Evolutionary conservation across 1,140 invertebrate genomes (phyloP).

Genomic region (Hestina assimilis): DNA sequence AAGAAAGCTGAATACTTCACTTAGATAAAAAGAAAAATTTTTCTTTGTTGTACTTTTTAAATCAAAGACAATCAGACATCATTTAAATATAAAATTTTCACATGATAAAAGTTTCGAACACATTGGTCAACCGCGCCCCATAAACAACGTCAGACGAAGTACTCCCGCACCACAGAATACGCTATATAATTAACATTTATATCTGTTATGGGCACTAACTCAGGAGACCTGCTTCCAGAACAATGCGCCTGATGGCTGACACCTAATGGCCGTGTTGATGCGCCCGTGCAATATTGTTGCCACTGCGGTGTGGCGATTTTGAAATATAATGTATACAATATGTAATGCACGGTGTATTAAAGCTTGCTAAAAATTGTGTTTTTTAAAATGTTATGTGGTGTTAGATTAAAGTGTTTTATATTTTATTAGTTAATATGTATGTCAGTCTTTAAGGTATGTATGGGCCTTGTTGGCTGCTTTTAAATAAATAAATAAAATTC

Average conservation of each 20-base stretch:
- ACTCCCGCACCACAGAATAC: slow-evolving; percentile 45
- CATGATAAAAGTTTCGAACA: background rate
- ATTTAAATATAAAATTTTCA: background rate
- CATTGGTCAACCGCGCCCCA: slow-evolving; percentile 42
- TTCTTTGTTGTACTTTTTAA: no score
- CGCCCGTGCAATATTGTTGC: slow-evolving; percentile 53
- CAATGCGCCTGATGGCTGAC: slow-evolving; percentile 54
- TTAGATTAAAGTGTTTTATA: no score
- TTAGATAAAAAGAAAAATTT: no score
- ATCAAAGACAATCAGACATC: background rate
- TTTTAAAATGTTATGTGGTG: no score
- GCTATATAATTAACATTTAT: slow-evolving; percentile 70
- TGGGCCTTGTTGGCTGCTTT: no score
- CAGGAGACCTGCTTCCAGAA: slow-evolving; percentile 50
- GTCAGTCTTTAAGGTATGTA: no score
- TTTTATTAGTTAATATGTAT: no score
- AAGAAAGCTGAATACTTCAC: no score
- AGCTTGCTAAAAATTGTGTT: no score
- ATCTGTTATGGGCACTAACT: slow-evolving; percentile 62
- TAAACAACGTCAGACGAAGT: slow-evolving; percentile 61
- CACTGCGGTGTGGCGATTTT: slow-evolving; percentile 8
- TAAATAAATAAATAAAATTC: no score
- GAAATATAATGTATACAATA: background rate
- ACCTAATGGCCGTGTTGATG: slow-evolving; percentile 60
- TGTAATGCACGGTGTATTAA: no score